Conservation (phyloP, 2,113 vertebrate species). For the Theristicus caerulescens region DNA sequence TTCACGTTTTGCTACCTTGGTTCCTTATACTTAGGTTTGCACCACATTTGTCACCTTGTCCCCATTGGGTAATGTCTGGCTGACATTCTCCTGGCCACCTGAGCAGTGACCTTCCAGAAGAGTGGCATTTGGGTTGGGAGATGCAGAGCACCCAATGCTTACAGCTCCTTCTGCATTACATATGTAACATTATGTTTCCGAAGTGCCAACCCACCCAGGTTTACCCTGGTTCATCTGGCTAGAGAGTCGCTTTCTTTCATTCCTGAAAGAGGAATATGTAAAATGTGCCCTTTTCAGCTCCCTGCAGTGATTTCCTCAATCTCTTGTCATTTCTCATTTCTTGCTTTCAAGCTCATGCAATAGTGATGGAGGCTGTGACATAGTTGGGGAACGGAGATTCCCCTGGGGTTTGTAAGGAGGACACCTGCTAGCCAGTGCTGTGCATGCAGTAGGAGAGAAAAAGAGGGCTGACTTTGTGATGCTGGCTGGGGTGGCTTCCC, state of each 20-base stretch:
- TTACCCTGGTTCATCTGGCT: neutral
- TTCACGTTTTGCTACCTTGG: neutral
- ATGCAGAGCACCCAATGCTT: neutral
- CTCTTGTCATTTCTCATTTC: neutral
- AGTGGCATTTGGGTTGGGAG: neutral
- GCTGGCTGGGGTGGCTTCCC: neutral
- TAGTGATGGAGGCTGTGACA: neutral
- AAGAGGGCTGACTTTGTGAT: neutral
- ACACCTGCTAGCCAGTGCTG: neutral
- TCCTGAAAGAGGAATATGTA: neutral
- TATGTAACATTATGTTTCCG: neutral
- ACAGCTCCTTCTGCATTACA: neutral
- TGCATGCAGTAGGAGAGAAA: neutral
- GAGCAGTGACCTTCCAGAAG: neutral
- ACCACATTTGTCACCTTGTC: neutral
- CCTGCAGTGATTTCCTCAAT: neutral
- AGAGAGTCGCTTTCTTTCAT: neutral
- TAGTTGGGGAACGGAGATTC: neutral
- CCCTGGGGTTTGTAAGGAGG: neutral
- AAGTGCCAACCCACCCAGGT: neutral
- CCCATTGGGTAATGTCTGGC: neutral
- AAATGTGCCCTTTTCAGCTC: neutral
- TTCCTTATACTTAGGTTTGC: neutral
- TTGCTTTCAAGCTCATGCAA: neutral
- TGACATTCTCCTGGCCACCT: neutral